phyloP scores from a whole-genome alignment of 92 coral and sea anemone genomes.

The Phenganax stokvisi region DNA sequence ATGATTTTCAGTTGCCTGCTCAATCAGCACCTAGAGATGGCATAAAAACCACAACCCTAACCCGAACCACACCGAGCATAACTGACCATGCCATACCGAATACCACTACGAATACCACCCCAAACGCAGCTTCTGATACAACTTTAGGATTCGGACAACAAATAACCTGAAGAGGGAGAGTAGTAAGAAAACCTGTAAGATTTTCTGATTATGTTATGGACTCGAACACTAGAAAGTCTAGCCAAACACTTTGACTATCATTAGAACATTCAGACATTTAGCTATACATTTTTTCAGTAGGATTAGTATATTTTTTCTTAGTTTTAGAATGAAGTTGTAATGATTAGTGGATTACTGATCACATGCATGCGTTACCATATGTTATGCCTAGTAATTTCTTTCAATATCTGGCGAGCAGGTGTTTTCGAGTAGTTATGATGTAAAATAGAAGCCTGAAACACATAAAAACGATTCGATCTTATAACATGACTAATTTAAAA shows the following conservation, averaged over 20 bases:
- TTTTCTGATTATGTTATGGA: conserved; percentile 35
- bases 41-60: background rate
- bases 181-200: conserved; percentile 28
- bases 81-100: background rate
- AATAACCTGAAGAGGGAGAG: conserved; percentile 40
- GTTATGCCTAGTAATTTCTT: too few relatives aligned
- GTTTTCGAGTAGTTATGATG: too few relatives aligned
- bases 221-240: too few relatives aligned
- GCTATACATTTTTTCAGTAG: background rate
- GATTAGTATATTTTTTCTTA: background rate
- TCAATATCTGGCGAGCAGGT: too few relatives aligned
- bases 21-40: background rate
- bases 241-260: background rate
- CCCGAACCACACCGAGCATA: background rate
- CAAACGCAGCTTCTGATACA: too few relatives aligned
- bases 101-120: too few relatives aligned
- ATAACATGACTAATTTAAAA: too few relatives aligned
- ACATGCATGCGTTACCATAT: too few relatives aligned
- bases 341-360: background rate
- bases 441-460: too few relatives aligned
- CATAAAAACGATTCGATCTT: too few relatives aligned
- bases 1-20: background rate
- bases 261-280: background rate
- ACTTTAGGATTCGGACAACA: background rate
- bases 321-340: background rate